Evolutionary conservation across 2,888 invertebrate species (phyloP).

Genomic region (Synanthedon myopaeformis): DNA sequence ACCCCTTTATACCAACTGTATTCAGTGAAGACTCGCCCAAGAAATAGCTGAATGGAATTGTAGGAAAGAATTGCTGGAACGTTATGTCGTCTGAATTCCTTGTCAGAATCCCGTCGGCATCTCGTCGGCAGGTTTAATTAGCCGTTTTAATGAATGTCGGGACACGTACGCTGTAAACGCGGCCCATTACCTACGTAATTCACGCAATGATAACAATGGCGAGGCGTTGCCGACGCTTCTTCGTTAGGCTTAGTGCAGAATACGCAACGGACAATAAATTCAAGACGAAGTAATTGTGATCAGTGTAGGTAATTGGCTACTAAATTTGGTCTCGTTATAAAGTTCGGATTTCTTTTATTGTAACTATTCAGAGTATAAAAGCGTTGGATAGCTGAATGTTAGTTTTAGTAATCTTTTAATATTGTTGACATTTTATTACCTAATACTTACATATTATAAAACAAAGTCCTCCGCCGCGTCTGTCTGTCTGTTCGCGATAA

Average conservation of each 20-base stretch:
- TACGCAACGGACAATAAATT: not conserved
- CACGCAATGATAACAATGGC: conserved; percentile 57
- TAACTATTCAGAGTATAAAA: too few species aligned
- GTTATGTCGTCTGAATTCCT: not conserved
- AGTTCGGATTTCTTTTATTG: too few species aligned
- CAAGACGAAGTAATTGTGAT: not conserved
- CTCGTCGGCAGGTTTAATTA: conserved; percentile 56
- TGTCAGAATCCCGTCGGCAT: conserved; percentile 24
- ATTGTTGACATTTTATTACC: too few species aligned
- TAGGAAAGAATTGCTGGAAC: not conserved
- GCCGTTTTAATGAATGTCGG: conserved; percentile 61
- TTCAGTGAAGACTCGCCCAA: too few species aligned
- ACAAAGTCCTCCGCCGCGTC: too few species aligned
- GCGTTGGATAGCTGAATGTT: too few species aligned
- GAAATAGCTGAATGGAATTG: not conserved
- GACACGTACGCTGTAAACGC: conserved; percentile 62
- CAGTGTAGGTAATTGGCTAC: too few species aligned
- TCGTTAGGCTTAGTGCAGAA: not conserved
- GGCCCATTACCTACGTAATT: conserved; percentile 62
- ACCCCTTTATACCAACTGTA: too few species aligned
- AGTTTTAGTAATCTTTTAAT: too few species aligned
- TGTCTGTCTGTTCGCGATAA: too few species aligned
- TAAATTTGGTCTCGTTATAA: too few species aligned
- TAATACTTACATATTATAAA: too few species aligned
- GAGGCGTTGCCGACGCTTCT: not conserved